A percentile compares a stretch with the other conserved stretches of the same genome.
These are phyloP conservation scores for Oophaga pumilio DNA, from an alignment of 2,113 vertebrate genomes.

Conservation along the genomic window DNA sequence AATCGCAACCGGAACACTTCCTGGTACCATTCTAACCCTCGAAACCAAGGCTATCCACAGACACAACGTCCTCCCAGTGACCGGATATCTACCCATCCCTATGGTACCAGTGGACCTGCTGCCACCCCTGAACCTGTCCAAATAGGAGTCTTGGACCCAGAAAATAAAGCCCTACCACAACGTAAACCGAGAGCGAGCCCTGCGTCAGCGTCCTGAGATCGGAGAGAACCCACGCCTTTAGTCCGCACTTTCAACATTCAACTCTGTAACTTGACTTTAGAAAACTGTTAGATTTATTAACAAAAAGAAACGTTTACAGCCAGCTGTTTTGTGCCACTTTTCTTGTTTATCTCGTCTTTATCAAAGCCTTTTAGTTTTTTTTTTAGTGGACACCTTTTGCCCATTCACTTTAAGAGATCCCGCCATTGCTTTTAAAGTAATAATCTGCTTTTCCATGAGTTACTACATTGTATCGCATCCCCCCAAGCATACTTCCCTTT, in stretches of 20 bases:
- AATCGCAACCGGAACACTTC: conserved; percentile 72
- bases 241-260: conserved; percentile 56
- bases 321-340: conserved; percentile 65
- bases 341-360: conserved; percentile 46
- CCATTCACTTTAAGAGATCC: not conserved
- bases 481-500: not conserved
- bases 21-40: conserved; percentile 66
- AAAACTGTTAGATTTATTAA: conserved; percentile 66
- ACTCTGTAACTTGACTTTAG: conserved; percentile 64
- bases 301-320: conserved; percentile 69
- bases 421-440: conserved; percentile 11
- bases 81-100: conserved; percentile 52
- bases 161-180: conserved; percentile 78
- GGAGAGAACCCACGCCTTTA: conserved; percentile 44
- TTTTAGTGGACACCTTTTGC: not conserved
- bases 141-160: conserved; percentile 58
- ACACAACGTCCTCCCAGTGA: conserved; percentile 58
- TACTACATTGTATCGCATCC: not conserved
- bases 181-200: conserved; percentile 75
- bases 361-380: conserved; percentile 42
- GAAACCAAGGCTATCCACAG: conserved; percentile 63
- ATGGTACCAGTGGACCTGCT: conserved; percentile 63
- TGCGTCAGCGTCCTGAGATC: conserved; percentile 65
- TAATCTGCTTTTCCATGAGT: conserved; percentile 23
- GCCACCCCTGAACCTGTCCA: conserved; percentile 60